Conservation (phyloP, 2,113 vertebrate species). For the Gambusia holbrooki region DNA sequence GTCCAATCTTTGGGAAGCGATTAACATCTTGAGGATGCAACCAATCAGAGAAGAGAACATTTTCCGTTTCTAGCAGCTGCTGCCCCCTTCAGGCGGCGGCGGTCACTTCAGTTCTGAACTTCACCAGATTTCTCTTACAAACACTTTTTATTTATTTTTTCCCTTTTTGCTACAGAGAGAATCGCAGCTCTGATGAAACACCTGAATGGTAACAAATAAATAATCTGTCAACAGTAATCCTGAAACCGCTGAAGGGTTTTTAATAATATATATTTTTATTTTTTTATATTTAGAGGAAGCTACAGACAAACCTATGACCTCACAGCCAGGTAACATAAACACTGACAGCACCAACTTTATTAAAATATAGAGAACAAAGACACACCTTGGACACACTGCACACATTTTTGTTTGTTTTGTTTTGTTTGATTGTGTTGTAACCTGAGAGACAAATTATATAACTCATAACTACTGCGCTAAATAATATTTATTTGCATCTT, state of each 20-base stretch:
- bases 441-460: background rate
- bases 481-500: background rate
- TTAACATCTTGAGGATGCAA: background rate
- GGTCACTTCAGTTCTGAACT: background rate
- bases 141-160: background rate
- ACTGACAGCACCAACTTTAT: background rate
- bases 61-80: background rate
- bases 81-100: conserved; percentile 1
- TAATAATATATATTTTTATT: background rate
- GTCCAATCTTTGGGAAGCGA: too few relatives aligned
- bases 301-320: background rate
- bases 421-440: background rate
- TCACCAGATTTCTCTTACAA: background rate
- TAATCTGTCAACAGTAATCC: background rate
- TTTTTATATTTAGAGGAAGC: background rate
- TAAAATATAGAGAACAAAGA: background rate
- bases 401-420: background rate
- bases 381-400: background rate
- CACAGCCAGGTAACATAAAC: conserved; percentile 26
- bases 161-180: conserved; percentile 15
- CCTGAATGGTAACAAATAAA: conserved; percentile 22
- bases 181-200: background rate
- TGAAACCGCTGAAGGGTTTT: background rate
- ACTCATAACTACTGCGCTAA: background rate
- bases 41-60: conserved; percentile 9